Conservation (phyloP, 2,113 vertebrate genomes). For the Macrotus californicus region DNA sequence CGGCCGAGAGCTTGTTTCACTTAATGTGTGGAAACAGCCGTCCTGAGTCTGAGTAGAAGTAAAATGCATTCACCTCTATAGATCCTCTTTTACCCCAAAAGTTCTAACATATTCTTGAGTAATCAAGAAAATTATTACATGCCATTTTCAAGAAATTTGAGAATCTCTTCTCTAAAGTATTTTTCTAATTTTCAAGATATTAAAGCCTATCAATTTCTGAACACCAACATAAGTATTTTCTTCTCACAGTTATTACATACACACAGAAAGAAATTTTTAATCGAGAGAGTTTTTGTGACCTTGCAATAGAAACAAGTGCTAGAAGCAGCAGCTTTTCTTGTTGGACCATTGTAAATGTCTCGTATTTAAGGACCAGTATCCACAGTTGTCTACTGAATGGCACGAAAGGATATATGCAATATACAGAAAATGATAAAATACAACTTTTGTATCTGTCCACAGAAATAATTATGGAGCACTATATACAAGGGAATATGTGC, state of each 20-base stretch:
- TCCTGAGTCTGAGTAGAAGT: not conserved
- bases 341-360: not conserved
- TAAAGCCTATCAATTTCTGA: not conserved
- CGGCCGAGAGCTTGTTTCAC: constrained; percentile 33
- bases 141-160: not conserved
- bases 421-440: not conserved
- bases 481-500: not conserved
- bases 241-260: not conserved
- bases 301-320: not conserved
- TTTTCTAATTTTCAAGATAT: not conserved
- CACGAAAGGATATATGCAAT: not conserved
- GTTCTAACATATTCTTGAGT: not conserved
- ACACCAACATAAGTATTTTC: not conserved
- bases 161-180: not conserved
- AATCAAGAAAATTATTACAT: not conserved
- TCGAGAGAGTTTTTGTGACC: not conserved
- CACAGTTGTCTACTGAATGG: not conserved
- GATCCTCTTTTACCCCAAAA: not conserved
- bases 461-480: not conserved
- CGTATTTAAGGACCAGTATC: not conserved
- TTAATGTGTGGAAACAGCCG: constrained; percentile 4
- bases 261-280: not conserved
- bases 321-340: not conserved
- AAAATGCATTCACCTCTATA: not conserved
- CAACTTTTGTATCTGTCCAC: not conserved